Conservation (phyloP, 2,113 vertebrate species). For the Nycticryphes semicollaris region DNA sequence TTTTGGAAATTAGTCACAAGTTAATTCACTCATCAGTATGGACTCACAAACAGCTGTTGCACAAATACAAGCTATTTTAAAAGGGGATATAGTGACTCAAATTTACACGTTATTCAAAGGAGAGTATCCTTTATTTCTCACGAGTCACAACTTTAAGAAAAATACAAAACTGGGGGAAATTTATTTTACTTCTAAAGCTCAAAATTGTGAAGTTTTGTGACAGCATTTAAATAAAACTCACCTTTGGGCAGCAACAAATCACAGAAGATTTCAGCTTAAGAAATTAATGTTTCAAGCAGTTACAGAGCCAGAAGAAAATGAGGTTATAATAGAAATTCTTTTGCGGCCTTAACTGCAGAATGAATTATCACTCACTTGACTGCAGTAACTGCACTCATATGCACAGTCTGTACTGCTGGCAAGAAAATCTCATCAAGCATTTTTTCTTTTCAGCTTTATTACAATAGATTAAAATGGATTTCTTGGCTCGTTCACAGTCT, state of each 20-base stretch:
- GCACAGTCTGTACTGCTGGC: not conserved
- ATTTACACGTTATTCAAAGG: not conserved
- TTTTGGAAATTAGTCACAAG: not conserved
- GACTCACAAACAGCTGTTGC: not conserved
- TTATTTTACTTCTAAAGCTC: not conserved
- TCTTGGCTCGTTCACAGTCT: not conserved
- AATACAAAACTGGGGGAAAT: not conserved
- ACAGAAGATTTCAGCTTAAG: not conserved
- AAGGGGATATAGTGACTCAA: not conserved
- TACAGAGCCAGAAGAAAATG: constrained; percentile 15
- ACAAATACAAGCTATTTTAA: not conserved
- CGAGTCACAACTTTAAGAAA: not conserved
- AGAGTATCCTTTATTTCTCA: not conserved
- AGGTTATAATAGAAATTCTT: constrained; percentile 11
- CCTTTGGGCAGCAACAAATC: not conserved
- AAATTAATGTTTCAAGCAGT: not conserved
- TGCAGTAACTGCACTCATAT: not conserved
- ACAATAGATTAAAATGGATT: constrained; percentile 15
- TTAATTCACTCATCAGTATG: not conserved
- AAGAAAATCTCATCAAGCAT: not conserved
- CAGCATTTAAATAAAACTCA: not conserved
- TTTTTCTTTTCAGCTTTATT: not conserved
- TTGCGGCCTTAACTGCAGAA: not conserved
- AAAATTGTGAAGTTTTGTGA: not conserved
- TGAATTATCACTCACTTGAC: not conserved